phyloP scores from a whole-genome alignment of 2,113 vertebrate species.

The Odocoileus virginianus region DNA sequence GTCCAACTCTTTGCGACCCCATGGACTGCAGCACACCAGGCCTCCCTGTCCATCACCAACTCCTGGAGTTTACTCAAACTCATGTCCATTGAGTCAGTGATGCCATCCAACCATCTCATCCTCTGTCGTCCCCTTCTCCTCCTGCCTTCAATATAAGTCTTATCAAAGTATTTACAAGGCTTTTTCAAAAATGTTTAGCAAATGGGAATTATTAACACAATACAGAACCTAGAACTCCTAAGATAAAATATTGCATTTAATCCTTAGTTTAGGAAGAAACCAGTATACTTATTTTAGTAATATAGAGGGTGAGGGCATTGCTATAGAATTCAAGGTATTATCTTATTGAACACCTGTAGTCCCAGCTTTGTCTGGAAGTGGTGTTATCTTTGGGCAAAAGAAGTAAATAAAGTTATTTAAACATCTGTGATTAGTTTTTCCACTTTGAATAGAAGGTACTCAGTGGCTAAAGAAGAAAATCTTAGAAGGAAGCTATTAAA shows the following conservation, averaged over 20 bases:
- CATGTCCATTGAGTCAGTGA: neutral
- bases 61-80: neutral
- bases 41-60: neutral
- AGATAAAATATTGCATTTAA: neutral
- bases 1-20: neutral
- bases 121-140: neutral
- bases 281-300: neutral
- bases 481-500: constrained; percentile 6
- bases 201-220: constrained; percentile 1
- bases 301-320: neutral
- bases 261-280: constrained; percentile 11
- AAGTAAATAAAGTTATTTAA: neutral
- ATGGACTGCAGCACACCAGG: neutral
- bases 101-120: neutral
- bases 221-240: neutral
- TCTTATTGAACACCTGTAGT: neutral
- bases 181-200: constrained; percentile 25
- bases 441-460: neutral
- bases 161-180: neutral
- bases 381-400: neutral
- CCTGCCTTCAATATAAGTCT: neutral
- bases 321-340: neutral
- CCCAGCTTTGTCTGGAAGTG: neutral
- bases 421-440: neutral
- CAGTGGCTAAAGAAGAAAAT: neutral